A percentile compares a stretch with the other conserved stretches of the same genome.
Evolutionary conservation across 1,140 invertebrate genomes (phyloP).

Genomic region (Drosophila prosaltans): DNA sequence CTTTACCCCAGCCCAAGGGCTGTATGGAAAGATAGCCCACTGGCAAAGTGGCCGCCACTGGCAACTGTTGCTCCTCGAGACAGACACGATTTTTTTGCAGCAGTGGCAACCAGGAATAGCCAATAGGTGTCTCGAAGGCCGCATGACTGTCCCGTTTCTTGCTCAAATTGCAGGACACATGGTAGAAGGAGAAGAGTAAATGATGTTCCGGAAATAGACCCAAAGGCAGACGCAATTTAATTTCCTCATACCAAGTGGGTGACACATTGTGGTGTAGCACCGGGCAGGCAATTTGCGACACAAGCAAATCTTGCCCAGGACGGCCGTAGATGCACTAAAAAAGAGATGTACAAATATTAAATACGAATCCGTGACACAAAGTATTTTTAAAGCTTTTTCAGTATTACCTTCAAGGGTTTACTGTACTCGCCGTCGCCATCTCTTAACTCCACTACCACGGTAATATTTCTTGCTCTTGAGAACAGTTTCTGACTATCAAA

Average conservation of each 20-base stretch:
- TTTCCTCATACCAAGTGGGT: constrained; percentile 93
- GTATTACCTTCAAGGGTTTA: constrained; percentile 87
- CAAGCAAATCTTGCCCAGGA: constrained; percentile 87
- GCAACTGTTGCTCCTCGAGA: constrained; percentile 90
- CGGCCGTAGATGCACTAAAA: constrained; percentile 90
- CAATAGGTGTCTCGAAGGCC: constrained; percentile 92
- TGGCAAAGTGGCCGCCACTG: constrained; percentile 93
- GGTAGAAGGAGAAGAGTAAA: constrained; percentile 94
- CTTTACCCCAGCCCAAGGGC: constrained; percentile 94
- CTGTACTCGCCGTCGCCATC: constrained; percentile 90
- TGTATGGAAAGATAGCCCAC: constrained; percentile 94
- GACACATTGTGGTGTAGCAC: constrained; percentile 92
- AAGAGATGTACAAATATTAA: neutral
- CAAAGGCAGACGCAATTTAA: constrained; percentile 93
- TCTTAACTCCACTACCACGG: constrained; percentile 92
- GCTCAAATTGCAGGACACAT: constrained; percentile 93
- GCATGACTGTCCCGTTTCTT: constrained; percentile 89
- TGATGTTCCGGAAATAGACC: constrained; percentile 91
- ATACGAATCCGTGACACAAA: neutral
- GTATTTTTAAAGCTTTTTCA: neutral
- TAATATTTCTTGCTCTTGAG: constrained; percentile 94
- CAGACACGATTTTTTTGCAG: constrained; percentile 92
- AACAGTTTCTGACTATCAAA: constrained; percentile 96
- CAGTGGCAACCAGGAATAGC: constrained; percentile 95
- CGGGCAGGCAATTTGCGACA: constrained; percentile 87